Conservation (phyloP, 2,113 vertebrate genomes). For the Trematocara marginatum region DNA sequence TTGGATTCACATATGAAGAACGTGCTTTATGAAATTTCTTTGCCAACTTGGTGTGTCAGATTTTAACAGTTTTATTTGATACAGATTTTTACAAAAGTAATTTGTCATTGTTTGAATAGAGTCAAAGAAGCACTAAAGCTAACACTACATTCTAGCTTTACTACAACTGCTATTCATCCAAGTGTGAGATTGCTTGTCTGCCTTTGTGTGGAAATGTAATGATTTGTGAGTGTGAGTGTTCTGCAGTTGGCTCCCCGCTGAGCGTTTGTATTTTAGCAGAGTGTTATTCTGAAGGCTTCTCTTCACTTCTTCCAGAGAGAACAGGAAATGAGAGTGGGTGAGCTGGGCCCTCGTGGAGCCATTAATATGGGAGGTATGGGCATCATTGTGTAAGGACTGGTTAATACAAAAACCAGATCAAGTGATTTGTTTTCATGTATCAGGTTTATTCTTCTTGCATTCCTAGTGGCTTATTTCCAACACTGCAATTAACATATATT, state of each 20-base stretch:
- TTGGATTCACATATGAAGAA: not conserved
- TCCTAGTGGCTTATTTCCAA: not conserved
- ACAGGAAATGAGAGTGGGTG: conserved; percentile 99
- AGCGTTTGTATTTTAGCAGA: not conserved
- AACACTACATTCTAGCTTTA: not conserved
- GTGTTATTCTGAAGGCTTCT: conserved; percentile 57
- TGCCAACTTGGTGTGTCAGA: not conserved
- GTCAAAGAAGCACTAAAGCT: not conserved
- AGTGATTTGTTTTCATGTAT: not conserved
- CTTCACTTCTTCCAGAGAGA: conserved; percentile 97
- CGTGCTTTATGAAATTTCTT: not conserved
- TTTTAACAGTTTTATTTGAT: not conserved
- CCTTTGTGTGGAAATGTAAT: not conserved
- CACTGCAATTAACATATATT: not conserved
- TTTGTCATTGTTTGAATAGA: not conserved
- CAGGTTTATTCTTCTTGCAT: not conserved
- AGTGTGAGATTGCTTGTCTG: not conserved
- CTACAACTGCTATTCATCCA: not conserved
- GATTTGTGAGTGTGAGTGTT: not conserved
- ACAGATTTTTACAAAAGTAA: not conserved
- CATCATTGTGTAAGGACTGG: conserved; percentile 52
- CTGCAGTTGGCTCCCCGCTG: not conserved
- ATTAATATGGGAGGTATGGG: conserved; percentile 99
- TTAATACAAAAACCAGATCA: conserved; percentile 40
- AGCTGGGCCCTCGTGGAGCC: conserved; percentile 97